A percentile compares a stretch with the other conserved stretches of the same genome.
Conservation (phyloP, 2,888 invertebrate genomes). For the Mermis nigrescens region DNA sequence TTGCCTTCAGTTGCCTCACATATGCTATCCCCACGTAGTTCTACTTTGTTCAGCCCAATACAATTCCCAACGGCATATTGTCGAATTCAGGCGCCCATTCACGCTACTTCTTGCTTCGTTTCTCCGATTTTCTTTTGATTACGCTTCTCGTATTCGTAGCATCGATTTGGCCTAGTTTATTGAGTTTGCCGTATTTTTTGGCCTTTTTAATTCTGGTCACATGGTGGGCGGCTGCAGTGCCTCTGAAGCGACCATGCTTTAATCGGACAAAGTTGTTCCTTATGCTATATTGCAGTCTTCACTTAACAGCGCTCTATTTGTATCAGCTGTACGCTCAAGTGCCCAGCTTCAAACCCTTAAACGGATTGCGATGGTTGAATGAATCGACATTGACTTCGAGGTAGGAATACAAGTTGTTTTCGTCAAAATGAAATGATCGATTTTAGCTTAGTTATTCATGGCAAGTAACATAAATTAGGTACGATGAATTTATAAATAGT, state of each 20-base stretch:
- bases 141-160: neutral
- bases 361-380: no score
- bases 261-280: slow-evolving; percentile 17
- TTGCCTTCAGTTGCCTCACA: no score
- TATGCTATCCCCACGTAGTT: no score
- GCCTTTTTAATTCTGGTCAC: slow-evolving; percentile 23
- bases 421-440: no score
- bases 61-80: neutral
- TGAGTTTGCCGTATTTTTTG: slow-evolving; percentile 23
- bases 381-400: no score
- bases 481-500: no score
- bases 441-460: no score
- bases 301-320: slow-evolving; percentile 22
- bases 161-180: slow-evolving; percentile 21
- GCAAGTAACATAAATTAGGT: no score
- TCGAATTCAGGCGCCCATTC: no score
- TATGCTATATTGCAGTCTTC: slow-evolving; percentile 19
- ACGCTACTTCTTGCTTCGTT: neutral
- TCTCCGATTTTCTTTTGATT: neutral
- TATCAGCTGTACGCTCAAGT: slow-evolving; percentile 18
- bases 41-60: no score
- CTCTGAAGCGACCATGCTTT: slow-evolving; percentile 17
- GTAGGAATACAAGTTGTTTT: no score
- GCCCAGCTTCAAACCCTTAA: neutral
- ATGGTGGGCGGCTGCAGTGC: slow-evolving; percentile 27